Evolutionary conservation across 1,140 invertebrate genomes (phyloP), one percentile per base, ranked within the genome.

Genomic region (Spodoptera frugiperda): DNA sequence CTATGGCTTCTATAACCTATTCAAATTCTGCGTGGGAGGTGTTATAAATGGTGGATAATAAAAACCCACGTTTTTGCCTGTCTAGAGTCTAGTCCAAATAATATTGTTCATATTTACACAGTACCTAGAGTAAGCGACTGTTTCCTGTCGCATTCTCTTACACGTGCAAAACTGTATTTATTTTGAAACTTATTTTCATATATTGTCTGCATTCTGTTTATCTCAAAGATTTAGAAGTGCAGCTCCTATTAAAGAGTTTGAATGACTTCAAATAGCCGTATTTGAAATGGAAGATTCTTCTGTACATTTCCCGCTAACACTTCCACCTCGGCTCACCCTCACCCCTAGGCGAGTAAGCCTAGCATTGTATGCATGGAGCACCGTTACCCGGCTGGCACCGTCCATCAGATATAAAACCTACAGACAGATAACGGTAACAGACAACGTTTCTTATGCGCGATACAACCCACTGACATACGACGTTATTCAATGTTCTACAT

Each of bases 351-450:
- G 76, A 82, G 54, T 74, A 44, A 67, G 77, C 61, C 63, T 79
- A 59, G 72, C 82, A 88, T 90, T 87, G 84, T 89, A 78, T 76
- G 54, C 55, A 71, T 59, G 63, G 74, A 49, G 65, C 76, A 90
- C 90, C 88, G 90, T 90, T 91, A 90, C 77, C 39, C 67, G 15
- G 76, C 78, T 78, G 77, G 83, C 82, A 76, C 78, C 78, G 84
- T 86, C 82, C 83, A 90, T 91, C 87, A 89, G 88, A 90, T 87
- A 87, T 83, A 78, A 83, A 83, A 82, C 81, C 81, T 78, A 84
- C 85, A 85, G 85, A 88, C 85, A 87, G 84, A 70, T 91, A 91
- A 91, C 89, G 90, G 89, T 84, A 89, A 80, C 68, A 75, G 84
- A 84, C 89, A 85, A 80, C 76, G 78, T 86, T 87, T 85, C 83